phyloP scores from a whole-genome alignment of 1,140 invertebrate species.

The Trialeurodes vaporariorum region DNA sequence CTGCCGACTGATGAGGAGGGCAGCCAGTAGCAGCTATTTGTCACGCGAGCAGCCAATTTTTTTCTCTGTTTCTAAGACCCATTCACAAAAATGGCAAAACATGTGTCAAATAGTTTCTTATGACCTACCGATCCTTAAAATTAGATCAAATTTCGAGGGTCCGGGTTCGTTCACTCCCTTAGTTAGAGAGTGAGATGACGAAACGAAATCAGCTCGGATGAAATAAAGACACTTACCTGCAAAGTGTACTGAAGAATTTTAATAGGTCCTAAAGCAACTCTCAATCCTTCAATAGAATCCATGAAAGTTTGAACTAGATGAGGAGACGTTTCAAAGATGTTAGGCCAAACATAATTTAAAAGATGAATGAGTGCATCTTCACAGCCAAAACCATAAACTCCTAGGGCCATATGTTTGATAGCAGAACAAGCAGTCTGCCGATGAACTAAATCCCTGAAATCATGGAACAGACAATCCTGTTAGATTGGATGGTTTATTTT shows the following conservation, averaged over 20 bases:
- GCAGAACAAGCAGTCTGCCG: conserved; percentile 97
- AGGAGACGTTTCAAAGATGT: conserved; percentile 98
- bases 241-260: conserved; percentile 93
- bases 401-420: conserved; percentile 97
- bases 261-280: conserved; percentile 90
- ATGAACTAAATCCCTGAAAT: conserved; percentile 88
- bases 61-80: too few relatives aligned
- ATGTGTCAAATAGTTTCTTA: too few relatives aligned
- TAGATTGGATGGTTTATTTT: too few relatives aligned
- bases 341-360: conserved; percentile 98
- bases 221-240: conserved; percentile 50
- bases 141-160: too few relatives aligned
- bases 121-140: too few relatives aligned
- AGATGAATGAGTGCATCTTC: conserved; percentile 96
- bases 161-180: too few relatives aligned
- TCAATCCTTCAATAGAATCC: conserved; percentile 93
- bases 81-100: too few relatives aligned
- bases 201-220: too few relatives aligned
- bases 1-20: too few relatives aligned
- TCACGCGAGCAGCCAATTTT: too few relatives aligned
- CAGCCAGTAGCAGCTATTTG: too few relatives aligned
- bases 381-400: conserved; percentile 98
- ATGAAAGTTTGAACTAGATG: conserved; percentile 99
- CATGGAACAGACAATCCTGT: conserved; percentile 20
- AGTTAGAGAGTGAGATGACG: too few relatives aligned